Conservation (phyloP, 2,113 vertebrate genomes). For the Hylia prasina region DNA sequence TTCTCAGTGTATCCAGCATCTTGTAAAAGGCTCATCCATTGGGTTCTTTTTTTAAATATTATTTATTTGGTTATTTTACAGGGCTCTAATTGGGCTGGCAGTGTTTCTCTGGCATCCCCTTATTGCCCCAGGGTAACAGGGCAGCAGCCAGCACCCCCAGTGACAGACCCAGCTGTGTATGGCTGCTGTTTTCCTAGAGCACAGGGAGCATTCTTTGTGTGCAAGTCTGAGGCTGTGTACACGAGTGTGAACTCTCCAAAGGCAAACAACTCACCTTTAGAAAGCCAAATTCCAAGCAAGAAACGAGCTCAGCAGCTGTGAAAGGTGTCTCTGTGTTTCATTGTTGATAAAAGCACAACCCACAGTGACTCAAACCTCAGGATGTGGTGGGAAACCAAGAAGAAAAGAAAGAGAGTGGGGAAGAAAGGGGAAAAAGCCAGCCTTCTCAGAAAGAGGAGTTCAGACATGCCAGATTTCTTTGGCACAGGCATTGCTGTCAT, state of each 20-base stretch:
- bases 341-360: not conserved
- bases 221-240: not conserved
- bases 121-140: not conserved
- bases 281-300: conserved; percentile 21
- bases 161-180: not conserved
- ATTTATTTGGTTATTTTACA: not conserved
- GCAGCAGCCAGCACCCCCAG: not conserved
- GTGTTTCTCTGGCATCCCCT: not conserved
- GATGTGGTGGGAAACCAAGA: not conserved
- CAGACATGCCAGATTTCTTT: conserved; percentile 30
- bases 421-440: not conserved
- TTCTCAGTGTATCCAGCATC: not conserved
- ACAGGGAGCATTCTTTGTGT: not conserved
- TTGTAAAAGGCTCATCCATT: not conserved
- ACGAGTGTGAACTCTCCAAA: not conserved
- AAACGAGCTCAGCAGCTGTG: conserved; percentile 16
- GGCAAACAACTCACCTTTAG: conserved; percentile 7
- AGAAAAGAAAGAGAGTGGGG: not conserved
- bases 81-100: not conserved
- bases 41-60: not conserved
- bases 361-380: not conserved
- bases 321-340: not conserved
- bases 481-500: not conserved
- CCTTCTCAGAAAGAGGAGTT: not conserved
- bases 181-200: not conserved